phyloP scores from a whole-genome alignment of 2,888 invertebrate genomes.

The Dasypogon diadema region DNA sequence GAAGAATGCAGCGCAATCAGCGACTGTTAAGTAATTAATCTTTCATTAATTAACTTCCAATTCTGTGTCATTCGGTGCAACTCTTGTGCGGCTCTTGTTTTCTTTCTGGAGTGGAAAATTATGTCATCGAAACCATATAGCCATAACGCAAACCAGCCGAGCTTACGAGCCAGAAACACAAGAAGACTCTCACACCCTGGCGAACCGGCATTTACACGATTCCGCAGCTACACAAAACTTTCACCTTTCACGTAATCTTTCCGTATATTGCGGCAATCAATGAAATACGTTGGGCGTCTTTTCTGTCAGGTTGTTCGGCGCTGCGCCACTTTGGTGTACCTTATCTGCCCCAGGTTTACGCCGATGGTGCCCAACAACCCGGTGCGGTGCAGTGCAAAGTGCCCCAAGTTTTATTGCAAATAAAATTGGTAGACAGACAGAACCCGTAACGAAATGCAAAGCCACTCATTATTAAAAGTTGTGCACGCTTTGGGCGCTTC shows the following conservation, averaged over 20 bases:
- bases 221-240: slow-evolving; percentile 59
- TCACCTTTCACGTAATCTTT: slow-evolving; percentile 68
- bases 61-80: slow-evolving; percentile 60
- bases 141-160: slow-evolving; percentile 13
- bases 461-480: slow-evolving; percentile 37
- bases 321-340: background rate
- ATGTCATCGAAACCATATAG: slow-evolving; percentile 20
- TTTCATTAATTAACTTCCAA: slow-evolving; percentile 63
- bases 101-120: slow-evolving; percentile 3
- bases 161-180: background rate
- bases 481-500: slow-evolving; percentile 29
- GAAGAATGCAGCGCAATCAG: too few relatives aligned
- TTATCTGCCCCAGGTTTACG: background rate
- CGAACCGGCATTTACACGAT: slow-evolving; percentile 18
- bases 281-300: slow-evolving; percentile 52
- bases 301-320: background rate
- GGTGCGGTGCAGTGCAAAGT: background rate
- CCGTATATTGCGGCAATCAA: slow-evolving; percentile 59
- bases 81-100: background rate
- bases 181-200: slow-evolving; percentile 36
- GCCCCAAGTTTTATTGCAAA: background rate
- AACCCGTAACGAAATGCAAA: background rate
- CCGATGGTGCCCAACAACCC: background rate
- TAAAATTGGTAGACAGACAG: slow-evolving; percentile 28
- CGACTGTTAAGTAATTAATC: background rate